Evolutionary conservation across 2,113 vertebrate species (phyloP).

Genomic region (Ictalurus furcatus): DNA sequence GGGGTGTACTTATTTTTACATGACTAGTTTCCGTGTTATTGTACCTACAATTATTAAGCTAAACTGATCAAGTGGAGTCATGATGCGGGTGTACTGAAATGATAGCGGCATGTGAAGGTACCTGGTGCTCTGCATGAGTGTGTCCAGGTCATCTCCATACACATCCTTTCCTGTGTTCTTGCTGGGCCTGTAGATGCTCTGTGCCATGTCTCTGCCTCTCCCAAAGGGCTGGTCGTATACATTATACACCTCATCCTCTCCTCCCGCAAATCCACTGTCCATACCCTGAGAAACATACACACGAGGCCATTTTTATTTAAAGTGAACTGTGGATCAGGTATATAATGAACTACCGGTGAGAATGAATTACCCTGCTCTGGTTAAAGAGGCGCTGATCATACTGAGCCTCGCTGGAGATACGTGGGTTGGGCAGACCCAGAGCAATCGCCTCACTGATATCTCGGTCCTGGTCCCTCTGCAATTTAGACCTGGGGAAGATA

Average conservation of each 20-base stretch:
- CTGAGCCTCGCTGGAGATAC: slow-evolving; percentile 84
- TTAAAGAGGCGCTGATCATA: slow-evolving; percentile 98
- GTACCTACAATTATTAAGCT: neutral
- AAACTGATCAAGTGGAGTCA: neutral
- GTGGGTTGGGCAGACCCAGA: slow-evolving; percentile 88
- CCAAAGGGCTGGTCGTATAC: slow-evolving; percentile 96
- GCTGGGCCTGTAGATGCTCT: slow-evolving; percentile 93
- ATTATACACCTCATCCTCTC: slow-evolving; percentile 94
- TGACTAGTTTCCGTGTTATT: neutral
- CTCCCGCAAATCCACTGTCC: slow-evolving; percentile 96
- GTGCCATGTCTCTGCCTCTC: slow-evolving; percentile 88
- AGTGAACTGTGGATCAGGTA: neutral
- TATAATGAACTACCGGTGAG: neutral
- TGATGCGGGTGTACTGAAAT: neutral
- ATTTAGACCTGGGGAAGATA: slow-evolving; percentile 80
- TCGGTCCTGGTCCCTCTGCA: slow-evolving; percentile 95
- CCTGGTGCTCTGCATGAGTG: slow-evolving; percentile 89
- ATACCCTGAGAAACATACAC: slow-evolving; percentile 78
- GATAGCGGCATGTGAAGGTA: slow-evolving; percentile 49
- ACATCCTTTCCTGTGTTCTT: slow-evolving; percentile 91
- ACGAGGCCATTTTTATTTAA: neutral
- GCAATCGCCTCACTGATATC: slow-evolving; percentile 97
- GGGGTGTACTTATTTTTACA: neutral
- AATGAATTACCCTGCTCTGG: slow-evolving; percentile 83
- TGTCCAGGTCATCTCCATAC: slow-evolving; percentile 89